Evolutionary conservation across 2,797 vertebrate species (phyloP).

Genomic region (Cirrhinus mrigala): DNA sequence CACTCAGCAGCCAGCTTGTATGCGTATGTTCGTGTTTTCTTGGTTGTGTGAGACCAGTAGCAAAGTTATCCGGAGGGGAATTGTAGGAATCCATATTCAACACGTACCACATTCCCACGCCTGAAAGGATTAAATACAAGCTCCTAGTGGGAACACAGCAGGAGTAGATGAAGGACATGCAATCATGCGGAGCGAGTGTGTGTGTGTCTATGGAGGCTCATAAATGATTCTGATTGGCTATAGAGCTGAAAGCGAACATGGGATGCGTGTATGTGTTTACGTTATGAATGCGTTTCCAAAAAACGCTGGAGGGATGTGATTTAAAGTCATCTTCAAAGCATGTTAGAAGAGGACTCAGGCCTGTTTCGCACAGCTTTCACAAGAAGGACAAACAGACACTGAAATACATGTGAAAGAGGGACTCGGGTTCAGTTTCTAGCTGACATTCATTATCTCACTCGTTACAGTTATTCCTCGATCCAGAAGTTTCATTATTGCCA

Average conservation of each 20-base stretch:
- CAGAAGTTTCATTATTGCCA: neutral
- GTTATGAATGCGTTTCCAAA: slow-evolving; percentile 1
- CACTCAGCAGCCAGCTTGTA: slow-evolving; percentile 2
- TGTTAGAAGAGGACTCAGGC: neutral
- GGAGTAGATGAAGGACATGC: slow-evolving; percentile 53
- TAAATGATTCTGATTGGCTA: neutral
- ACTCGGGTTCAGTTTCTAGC: neutral
- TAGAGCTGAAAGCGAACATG: neutral
- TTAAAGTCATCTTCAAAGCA: neutral
- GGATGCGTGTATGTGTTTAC: neutral
- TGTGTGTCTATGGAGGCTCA: slow-evolving; percentile 1
- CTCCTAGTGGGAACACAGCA: slow-evolving; percentile 37
- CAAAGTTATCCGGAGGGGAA: slow-evolving; percentile 30
- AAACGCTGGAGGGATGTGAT: neutral
- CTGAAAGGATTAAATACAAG: slow-evolving; percentile 57
- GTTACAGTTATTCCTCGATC: neutral
- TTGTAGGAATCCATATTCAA: slow-evolving; percentile 44
- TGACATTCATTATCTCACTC: neutral
- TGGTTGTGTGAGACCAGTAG: slow-evolving; percentile 19
- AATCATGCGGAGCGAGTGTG: slow-evolving; percentile 27
- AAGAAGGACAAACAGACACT: neutral
- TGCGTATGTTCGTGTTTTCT: slow-evolving; percentile 17
- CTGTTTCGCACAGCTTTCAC: neutral
- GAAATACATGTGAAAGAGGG: neutral
- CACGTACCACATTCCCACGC: slow-evolving; percentile 20